A percentile compares a stretch with the other conserved stretches of the same genome.
Evolutionary conservation across 2,888 invertebrate species (phyloP).

Genomic region (Hecatera dysodea): DNA sequence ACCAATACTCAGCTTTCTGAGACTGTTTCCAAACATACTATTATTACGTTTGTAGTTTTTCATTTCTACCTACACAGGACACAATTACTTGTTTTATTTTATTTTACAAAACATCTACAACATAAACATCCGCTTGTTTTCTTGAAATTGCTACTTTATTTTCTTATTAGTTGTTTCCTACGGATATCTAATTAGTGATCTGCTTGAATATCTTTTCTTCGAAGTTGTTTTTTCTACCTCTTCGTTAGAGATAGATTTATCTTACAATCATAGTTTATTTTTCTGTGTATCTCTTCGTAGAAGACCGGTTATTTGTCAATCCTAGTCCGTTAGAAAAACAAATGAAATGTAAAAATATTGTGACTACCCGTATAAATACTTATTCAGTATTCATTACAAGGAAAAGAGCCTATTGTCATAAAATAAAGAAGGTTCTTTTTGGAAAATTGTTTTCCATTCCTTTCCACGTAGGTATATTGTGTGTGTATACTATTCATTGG

Average conservation of each 20-base stretch:
- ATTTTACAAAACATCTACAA: too few relatives aligned
- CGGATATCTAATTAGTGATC: conserved; percentile 36
- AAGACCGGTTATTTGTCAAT: background rate
- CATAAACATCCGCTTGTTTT: conserved; percentile 25
- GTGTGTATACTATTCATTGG: background rate
- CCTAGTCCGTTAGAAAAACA: background rate
- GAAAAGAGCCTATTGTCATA: background rate
- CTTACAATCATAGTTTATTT: conserved; percentile 10
- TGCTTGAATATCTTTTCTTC: conserved; percentile 2
- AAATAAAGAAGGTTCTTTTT: background rate
- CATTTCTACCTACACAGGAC: background rate
- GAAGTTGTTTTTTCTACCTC: background rate
- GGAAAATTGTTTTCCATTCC: background rate
- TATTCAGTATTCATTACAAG: background rate
- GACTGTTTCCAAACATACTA: too few relatives aligned
- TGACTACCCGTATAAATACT: background rate
- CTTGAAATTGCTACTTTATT: conserved; percentile 15
- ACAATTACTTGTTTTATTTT: background rate
- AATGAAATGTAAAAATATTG: background rate
- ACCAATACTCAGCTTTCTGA: background rate
- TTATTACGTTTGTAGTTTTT: too few relatives aligned
- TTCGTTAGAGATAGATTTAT: conserved; percentile 9
- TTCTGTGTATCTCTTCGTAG: background rate
- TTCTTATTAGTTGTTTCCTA: conserved; percentile 22
- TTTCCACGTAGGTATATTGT: background rate